These are phyloP conservation scores for Montipora efflorescens DNA, from an alignment of 64 coral and sea anemone genomes.

Conservation along the genomic window DNA sequence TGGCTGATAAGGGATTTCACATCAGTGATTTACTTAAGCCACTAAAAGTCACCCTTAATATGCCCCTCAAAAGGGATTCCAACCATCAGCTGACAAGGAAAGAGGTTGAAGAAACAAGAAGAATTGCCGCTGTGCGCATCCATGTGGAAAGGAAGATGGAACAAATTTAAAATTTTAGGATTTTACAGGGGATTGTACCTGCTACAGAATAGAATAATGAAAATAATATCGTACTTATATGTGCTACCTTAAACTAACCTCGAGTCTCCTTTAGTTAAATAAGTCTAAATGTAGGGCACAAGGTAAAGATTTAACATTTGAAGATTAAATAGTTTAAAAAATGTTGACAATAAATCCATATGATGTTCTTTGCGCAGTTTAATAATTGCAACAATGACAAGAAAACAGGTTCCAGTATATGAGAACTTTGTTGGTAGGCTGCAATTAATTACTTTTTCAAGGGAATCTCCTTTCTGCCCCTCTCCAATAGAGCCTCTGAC, in stretches of 20 bases:
- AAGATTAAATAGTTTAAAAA: too few relatives aligned
- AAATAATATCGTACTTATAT: constrained; percentile 53
- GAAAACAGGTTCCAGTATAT: background rate
- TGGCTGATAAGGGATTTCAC: too few relatives aligned
- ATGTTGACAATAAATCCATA: background rate
- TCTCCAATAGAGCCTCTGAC: background rate
- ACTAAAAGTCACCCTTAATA: constrained; percentile 32
- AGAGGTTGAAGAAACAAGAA: constrained; percentile 18
- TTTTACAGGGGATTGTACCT: constrained; percentile 34
- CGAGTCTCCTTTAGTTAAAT: constrained; percentile 9
- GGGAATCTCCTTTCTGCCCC: background rate
- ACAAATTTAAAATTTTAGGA: constrained; percentile 49
- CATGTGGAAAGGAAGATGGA: constrained; percentile 53
- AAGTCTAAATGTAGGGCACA: background rate
- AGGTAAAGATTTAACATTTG: background rate
- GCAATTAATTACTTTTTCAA: constrained; percentile 1
- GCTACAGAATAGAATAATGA: constrained; percentile 54
- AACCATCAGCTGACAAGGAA: constrained; percentile 22
- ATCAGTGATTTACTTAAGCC: background rate
- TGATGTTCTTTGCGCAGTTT: background rate
- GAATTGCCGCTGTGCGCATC: constrained; percentile 6
- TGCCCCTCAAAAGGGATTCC: constrained; percentile 28
- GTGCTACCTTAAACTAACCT: constrained; percentile 41
- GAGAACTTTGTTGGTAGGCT: background rate
- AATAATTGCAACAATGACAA: background rate